Evolutionary conservation across 2,888 invertebrate genomes (phyloP), one percentile per base, ranked within the genome.

Genomic region (Dicyrtomina minuta): DNA sequence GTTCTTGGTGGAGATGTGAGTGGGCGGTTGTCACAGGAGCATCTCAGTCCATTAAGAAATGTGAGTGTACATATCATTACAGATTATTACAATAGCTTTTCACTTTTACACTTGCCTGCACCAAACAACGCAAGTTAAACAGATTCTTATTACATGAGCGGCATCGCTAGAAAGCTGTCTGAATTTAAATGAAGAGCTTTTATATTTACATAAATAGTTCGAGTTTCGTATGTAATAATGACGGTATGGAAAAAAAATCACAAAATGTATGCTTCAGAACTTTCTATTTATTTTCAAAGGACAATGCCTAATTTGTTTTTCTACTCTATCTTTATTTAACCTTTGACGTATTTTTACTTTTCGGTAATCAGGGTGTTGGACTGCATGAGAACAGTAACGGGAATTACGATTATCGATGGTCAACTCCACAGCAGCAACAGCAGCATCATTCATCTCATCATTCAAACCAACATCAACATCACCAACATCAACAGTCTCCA

Each of bases 371-470:
- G 69, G 33, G 26, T 17, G 41, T 51, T 59, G 70, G 70, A 22
- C 49, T 55, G 12, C 67, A 43, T 41, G 61, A 62, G 41, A 74
- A 74, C 60, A 80, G 81, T 81, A 84, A 74, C 60, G 81, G 81
- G 81, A 84, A 84, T 79, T 85, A 84, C 75, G 84, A 83, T 1
- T 83, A 83, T 4, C 79, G 70, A 22, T 73, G 83, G 84, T 71
- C 79, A 82, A 75, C 80, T 82, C 26, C 82, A 81, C 44, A 78
- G 81, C 5, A 80, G 81, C 33, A 33, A 33, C 5, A 68, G 72
- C 44, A 83, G 82, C 1, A 27, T 56, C 46, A 66, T 69, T 46
- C 68, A 20, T 82, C 84, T 1, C 80, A 84, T 62, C 83, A 84
- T 71, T 79, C 84, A 59, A 79, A 80, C 33, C 64, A 79, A 79